These are phyloP conservation scores for Drosophila erecta DNA, from an alignment of 1,140 invertebrate genomes.

Conservation along the genomic window DNA sequence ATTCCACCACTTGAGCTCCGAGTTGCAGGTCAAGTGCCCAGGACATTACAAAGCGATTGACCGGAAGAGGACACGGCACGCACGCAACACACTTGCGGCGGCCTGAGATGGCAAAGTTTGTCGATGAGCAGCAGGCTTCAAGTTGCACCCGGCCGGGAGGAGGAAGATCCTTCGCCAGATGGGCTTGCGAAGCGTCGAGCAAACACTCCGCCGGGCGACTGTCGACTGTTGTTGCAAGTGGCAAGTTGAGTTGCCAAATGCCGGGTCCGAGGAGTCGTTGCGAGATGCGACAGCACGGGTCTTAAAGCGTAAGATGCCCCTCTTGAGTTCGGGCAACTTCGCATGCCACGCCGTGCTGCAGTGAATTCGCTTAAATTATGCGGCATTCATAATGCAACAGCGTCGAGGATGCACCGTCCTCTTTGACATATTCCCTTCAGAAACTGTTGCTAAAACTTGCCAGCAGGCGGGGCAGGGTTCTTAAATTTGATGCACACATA, in stretches of 20 bases:
- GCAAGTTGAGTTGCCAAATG: constrained; percentile 17
- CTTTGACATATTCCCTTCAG: constrained; percentile 68
- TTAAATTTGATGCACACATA: constrained; percentile 69
- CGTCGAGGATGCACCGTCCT: constrained; percentile 37
- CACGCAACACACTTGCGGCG: constrained; percentile 58
- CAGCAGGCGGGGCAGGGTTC: constrained; percentile 28
- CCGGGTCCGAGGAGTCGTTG: constrained; percentile 22
- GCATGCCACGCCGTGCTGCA: constrained; percentile 6
- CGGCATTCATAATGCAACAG: constrained; percentile 78
- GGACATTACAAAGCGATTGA: constrained; percentile 60
- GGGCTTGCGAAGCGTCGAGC: constrained; percentile 34
- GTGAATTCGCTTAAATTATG: constrained; percentile 72
- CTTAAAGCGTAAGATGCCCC: constrained; percentile 36
- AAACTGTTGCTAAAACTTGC: constrained; percentile 33
- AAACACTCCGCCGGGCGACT: constrained; percentile 25
- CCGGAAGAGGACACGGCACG: constrained; percentile 53
- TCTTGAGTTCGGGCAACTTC: constrained; percentile 10
- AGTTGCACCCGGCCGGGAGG: constrained; percentile 17
- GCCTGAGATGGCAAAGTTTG: constrained; percentile 28
- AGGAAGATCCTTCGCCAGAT: constrained; percentile 4
- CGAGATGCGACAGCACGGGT: constrained; percentile 28
- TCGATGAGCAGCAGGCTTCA: not conserved
- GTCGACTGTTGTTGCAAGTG: constrained; percentile 6
- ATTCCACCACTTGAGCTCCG: constrained; percentile 49
- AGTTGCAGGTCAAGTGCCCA: constrained; percentile 32